Evolutionary conservation across 1,140 invertebrate species (phyloP), one percentile per base, ranked within the genome.

Genomic region (Kradibia gibbosae): DNA sequence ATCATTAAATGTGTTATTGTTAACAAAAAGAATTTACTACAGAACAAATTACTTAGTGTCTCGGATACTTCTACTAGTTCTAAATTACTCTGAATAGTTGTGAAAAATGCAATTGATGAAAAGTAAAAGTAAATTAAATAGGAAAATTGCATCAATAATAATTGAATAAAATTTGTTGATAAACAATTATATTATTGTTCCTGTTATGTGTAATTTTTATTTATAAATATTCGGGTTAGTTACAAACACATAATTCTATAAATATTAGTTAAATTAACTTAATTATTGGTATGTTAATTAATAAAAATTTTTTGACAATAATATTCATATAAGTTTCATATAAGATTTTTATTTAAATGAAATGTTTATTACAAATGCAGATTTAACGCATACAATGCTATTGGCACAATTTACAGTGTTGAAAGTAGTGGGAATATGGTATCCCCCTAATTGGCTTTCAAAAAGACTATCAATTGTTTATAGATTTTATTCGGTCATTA

Each of bases 371-470:
- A 67, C 4, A 67, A 39, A 39, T 67, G 4, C 62, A 67, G 62
- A 67, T 67, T 39, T 39, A 39, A 39, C 25, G 4, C 17, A 7
- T 39, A 67, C 0, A 5, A 80, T 80, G 57, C 36, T 80, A 39
- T 20, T 55, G 22, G 8, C 53, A 2, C 79, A 76, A 13, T 81
- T 81, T 45, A 55, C 22, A 4, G 48, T 81, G 28, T 36, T 81
- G 10, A 55, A 34, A 34, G 15, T 77, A n/a, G 28, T 28, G 3
- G 80, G 80, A 1, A 22, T 82, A 25, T 82, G 80, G 80, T 50
- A 67, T 50, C 80, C 80, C 5, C 34, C 25, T 7, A n/a, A 77
- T 31, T 71, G n/a, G 39, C 70, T 75, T 3, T 57, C 62, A 3
- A 45, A 39, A 2, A 25, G 22, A 45, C 20, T n/a, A 3, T 15